A percentile compares a stretch with the other conserved stretches of the same genome.
Conservation (phyloP, 2,797 vertebrate species). For the Sebastes jordani region DNA sequence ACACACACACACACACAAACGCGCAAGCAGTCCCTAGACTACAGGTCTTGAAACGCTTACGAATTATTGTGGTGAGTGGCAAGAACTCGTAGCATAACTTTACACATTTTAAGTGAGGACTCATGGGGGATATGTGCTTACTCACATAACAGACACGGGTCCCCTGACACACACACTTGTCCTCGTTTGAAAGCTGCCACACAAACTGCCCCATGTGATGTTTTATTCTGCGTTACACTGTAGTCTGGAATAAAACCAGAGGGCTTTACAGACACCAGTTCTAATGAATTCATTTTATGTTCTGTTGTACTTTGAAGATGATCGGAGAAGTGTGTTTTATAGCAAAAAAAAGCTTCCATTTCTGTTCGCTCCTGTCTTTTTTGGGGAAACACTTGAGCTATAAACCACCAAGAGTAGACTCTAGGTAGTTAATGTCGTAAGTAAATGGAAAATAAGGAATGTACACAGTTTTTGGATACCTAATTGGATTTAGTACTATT, state of each 20-base stretch:
- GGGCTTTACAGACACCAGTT: conserved; percentile 23
- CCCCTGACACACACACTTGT: conserved; percentile 57
- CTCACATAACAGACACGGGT: conserved; percentile 60
- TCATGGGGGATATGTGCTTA: conserved; percentile 53
- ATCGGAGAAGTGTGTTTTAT: conserved; percentile 1
- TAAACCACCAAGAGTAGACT: neutral
- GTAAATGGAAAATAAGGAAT: neutral
- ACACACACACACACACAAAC: conserved; percentile 16
- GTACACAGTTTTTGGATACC: neutral
- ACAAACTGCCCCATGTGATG: conserved; percentile 54
- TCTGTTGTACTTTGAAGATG: conserved; percentile 1
- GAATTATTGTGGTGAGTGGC: conserved; percentile 64
- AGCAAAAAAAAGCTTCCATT: neutral
- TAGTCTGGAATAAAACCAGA: conserved; percentile 28
- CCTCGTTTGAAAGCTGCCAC: conserved; percentile 58
- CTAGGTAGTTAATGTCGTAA: neutral
- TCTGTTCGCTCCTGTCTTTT: neutral
- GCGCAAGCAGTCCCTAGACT: conserved; percentile 28
- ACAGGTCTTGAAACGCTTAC: conserved; percentile 59
- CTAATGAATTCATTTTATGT: conserved; percentile 35
- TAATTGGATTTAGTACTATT: neutral
- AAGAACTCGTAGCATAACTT: conserved; percentile 61
- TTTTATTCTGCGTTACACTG: conserved; percentile 32
- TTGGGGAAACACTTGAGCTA: neutral
- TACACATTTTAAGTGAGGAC: conserved; percentile 61